phyloP scores from a whole-genome alignment of 2,113 vertebrate genomes.

The Mesembrinibis cayennensis region DNA sequence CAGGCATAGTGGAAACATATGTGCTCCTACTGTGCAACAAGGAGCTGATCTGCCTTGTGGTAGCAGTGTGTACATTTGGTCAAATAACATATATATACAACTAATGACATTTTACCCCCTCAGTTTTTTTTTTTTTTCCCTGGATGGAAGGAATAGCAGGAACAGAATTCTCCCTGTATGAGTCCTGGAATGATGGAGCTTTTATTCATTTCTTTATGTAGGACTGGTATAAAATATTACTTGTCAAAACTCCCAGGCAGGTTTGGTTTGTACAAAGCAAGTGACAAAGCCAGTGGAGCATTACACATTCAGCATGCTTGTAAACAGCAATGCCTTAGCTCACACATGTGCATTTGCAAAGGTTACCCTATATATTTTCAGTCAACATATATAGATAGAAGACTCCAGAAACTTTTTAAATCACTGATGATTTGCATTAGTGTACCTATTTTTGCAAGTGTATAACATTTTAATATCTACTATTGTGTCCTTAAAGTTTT shows the following conservation, averaged over 20 bases:
- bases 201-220: background rate
- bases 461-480: background rate
- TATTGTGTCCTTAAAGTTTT: background rate
- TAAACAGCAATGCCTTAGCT: background rate
- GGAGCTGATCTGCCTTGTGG: background rate
- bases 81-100: background rate
- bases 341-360: fast-evolving
- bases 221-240: background rate
- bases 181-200: background rate
- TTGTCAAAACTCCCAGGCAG: background rate
- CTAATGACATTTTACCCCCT: background rate
- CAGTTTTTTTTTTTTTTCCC: background rate
- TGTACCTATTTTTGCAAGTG: background rate
- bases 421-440: background rate
- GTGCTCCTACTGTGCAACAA: background rate
- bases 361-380: background rate
- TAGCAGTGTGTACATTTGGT: background rate
- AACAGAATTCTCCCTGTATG: background rate
- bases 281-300: background rate
- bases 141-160: background rate
- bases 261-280: background rate
- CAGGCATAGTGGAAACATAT: background rate
- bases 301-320: background rate
- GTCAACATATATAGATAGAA: background rate
- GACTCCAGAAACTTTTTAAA: background rate